Conservation (phyloP, 2,797 vertebrate genomes). For the Hephaestus fuliginosus region DNA sequence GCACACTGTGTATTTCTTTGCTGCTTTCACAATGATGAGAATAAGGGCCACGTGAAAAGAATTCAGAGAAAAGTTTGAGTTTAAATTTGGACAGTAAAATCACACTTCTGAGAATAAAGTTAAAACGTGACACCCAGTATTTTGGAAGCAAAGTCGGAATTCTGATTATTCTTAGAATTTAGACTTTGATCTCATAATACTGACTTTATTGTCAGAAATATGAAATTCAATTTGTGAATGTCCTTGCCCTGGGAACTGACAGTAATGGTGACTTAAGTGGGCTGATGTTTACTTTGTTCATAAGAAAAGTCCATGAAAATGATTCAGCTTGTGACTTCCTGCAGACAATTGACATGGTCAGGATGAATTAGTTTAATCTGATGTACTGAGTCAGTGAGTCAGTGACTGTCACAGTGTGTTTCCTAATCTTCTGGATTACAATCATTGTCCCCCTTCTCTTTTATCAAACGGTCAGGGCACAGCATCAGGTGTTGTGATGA, state of each 20-base stretch:
- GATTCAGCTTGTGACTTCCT: neutral
- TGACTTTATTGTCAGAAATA: neutral
- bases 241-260: neutral
- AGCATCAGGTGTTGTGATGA: neutral
- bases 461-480: neutral
- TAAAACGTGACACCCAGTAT: neutral
- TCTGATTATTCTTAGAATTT: neutral
- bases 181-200: neutral
- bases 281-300: neutral
- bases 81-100: neutral
- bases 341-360: neutral
- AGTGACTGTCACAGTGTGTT: neutral
- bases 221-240: neutral
- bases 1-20: constrained; percentile 40
- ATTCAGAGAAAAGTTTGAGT: constrained; percentile 9
- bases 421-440: neutral
- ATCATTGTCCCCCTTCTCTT: neutral
- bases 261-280: neutral
- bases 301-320: neutral
- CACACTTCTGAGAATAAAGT: constrained; percentile 13
- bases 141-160: neutral
- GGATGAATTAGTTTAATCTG: neutral
- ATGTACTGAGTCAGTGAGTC: neutral
- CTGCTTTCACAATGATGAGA: constrained; percentile 55
- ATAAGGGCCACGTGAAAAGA: constrained; percentile 30